phyloP scores from a whole-genome alignment of 1,140 invertebrate species.

The Mya arenaria region DNA sequence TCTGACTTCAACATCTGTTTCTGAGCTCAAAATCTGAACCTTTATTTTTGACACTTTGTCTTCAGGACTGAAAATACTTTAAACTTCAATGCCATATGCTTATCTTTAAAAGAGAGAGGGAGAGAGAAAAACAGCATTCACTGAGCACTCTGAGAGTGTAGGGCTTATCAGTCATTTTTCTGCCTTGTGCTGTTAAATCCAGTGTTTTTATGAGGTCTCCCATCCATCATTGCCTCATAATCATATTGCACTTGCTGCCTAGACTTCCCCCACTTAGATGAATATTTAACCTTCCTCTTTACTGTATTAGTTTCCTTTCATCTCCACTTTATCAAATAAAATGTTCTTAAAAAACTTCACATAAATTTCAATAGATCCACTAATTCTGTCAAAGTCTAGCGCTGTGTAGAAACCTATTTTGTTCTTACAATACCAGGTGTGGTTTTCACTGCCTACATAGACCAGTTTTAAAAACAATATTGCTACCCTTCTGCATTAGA shows the following conservation, averaged over 20 bases:
- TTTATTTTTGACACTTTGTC: not conserved
- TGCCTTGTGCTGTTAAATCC: not conserved
- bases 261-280: not conserved
- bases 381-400: no score
- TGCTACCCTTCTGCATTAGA: no score
- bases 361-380: constrained; percentile 23
- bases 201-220: constrained; percentile 1
- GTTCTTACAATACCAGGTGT: no score
- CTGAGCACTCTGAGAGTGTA: no score
- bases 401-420: no score
- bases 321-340: constrained; percentile 23
- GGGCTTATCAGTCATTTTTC: constrained; percentile 47
- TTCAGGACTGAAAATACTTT: not conserved
- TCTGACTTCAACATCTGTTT: constrained; percentile 37
- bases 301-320: constrained; percentile 13
- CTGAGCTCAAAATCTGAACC: constrained; percentile 33
- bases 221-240: constrained; percentile 39
- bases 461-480: no score
- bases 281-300: not conserved
- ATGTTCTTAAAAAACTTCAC: constrained; percentile 28
- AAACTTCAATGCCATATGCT: constrained; percentile 45
- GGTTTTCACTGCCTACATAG: no score
- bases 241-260: constrained; percentile 30
- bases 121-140: constrained; percentile 6
- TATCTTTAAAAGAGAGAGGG: constrained; percentile 16